Base-by-base conservation (phyloP, 1,140 invertebrate species). In the Drosophila parabipectinata region DNA sequence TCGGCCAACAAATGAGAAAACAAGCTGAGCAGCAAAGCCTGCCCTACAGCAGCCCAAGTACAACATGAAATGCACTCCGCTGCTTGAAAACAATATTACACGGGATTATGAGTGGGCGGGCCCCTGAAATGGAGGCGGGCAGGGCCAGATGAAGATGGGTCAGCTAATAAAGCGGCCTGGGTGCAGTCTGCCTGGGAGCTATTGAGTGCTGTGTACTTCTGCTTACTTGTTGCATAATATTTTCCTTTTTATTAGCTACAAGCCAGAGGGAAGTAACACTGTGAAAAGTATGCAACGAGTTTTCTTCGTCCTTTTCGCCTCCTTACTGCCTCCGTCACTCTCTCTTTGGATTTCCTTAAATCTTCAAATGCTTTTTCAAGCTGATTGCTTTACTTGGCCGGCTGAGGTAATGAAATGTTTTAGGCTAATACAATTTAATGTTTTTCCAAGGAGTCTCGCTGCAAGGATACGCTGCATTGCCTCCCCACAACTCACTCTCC, bases 211-310 rank as follows among this genome's bases (percentile, higher is more conserved):
- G 63, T 67, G 55, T 60, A 50, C 59, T 75, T 44, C 50, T 77
- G 59, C 78, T 88, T 87, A 87, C 83, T 88, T 87, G 82, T 87
- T 87, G 82, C 83, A 88, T 87, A 88, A 87, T 83, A 87, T 87
- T 82, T 87, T 79, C 75, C 66, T 69, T 88, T 84, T 85, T 85
- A 85, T 87, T 85, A 87, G 80, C 76, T 72, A 45, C 61, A 57
- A 53, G 64, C 54, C 55, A 32, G 18, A 39, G 56, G 57, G 44
- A 59, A 58, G 54, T 39, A 76, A 66, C 61, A 58, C 54, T 44
- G 44, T 47, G 61, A 59, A 75, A 67, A 76, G 72, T 54, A 75
- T 75, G 61, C 69, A 52, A 68, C 47, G 12, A 14, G 51, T 18
- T 52, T 7, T 24, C 24, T 18, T n/a, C 4, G n/a, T 21, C 51